Percentiles rank a stretch among this genome's conserved stretches.
Evolutionary conservation across 2,888 invertebrate genomes (phyloP).

Genomic region (Folsomia candida): DNA sequence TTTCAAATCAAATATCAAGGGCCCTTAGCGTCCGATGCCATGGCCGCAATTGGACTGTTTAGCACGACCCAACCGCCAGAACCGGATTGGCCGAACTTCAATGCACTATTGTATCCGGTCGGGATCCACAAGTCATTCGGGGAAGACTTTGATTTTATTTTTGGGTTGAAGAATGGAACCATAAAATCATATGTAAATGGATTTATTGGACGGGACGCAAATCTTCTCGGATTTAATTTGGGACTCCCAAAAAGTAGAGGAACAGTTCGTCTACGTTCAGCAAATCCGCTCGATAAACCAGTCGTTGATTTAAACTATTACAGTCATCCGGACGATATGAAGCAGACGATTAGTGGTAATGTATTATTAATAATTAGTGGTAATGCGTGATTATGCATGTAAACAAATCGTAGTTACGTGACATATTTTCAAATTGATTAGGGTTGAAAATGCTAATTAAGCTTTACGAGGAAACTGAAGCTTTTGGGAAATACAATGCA

Average conservation of each 20-base stretch:
- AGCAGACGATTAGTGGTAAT: conserved; percentile 30
- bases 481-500: no score
- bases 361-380: no score
- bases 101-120: conserved; percentile 23
- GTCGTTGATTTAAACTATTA: conserved; percentile 42
- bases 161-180: conserved; percentile 31
- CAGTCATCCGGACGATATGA: conserved; percentile 37
- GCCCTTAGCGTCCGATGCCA: conserved; percentile 28
- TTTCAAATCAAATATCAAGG: no score
- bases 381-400: no score
- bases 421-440: no score
- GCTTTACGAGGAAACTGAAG: no score
- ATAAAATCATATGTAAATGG: conserved; percentile 37
- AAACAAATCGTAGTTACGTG: no score
- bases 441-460: no score
- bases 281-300: conserved; percentile 29
- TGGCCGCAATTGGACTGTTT: conserved; percentile 38
- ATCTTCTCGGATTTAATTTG: conserved; percentile 35
- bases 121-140: conserved; percentile 35
- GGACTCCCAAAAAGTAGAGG: conserved; percentile 39
- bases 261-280: conserved; percentile 28
- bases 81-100: conserved; percentile 25
- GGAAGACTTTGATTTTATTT: conserved; percentile 32
- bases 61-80: conserved; percentile 25
- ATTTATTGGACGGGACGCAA: conserved; percentile 37